phyloP scores from a whole-genome alignment of 2,113 vertebrate species.

The Progne subis region DNA sequence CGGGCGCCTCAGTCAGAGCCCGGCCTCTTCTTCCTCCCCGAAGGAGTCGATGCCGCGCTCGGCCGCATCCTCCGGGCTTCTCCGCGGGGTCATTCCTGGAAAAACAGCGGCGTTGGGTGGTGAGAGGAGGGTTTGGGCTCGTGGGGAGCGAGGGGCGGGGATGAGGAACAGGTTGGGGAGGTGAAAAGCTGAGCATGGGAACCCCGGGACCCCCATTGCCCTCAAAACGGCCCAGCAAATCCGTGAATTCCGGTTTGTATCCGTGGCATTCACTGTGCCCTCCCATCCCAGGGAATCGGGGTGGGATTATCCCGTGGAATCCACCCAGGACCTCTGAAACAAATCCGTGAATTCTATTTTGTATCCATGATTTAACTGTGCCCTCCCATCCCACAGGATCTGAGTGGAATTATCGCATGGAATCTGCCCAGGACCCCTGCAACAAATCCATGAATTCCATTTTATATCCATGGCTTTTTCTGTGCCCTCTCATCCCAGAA shows the following conservation, averaged over 20 bases:
- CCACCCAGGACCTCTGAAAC: background rate
- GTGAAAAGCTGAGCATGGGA: fast-evolving
- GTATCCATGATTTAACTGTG: too few species aligned
- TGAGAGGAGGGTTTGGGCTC: background rate
- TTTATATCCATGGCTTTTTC: too few species aligned
- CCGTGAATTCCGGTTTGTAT: fast-evolving
- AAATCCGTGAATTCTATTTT: background rate
- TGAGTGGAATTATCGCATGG: too few species aligned
- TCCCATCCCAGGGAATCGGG: background rate
- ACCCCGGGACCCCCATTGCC: too few species aligned
- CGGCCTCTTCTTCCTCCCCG: background rate
- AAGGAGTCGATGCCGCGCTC: background rate
- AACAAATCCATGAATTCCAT: background rate
- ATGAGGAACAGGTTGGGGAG: background rate
- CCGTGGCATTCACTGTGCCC: fast-evolving
- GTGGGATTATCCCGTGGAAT: background rate
- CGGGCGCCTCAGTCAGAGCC: background rate
- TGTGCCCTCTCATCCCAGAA: background rate
- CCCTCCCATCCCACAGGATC: background rate
- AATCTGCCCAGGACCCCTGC: background rate
- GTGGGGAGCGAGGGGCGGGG: fast-evolving
- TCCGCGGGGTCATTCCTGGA: slow-evolving; percentile 29
- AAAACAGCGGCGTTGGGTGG: background rate
- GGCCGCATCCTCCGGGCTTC: background rate
- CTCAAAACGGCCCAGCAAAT: background rate